Conservation (phyloP, 2,888 invertebrate species). For the Salticus scenicus region DNA sequence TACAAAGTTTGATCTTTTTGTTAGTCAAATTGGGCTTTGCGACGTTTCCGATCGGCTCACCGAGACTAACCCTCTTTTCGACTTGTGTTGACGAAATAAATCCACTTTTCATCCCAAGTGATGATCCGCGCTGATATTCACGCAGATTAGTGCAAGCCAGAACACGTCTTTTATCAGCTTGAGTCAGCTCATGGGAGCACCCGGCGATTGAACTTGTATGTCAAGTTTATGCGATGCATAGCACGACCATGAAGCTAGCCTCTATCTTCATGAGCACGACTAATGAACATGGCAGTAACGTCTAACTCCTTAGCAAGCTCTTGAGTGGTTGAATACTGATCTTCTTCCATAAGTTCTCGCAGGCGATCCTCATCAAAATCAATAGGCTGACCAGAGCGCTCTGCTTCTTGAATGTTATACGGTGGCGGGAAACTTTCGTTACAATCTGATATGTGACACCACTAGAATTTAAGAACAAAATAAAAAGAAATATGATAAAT, state of each 20-base stretch:
- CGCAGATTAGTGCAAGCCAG: background rate
- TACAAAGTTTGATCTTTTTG: no score
- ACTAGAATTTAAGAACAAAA: no score
- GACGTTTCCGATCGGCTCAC: background rate
- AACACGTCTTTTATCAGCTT: background rate
- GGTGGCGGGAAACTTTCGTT: no score
- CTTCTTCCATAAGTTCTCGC: background rate
- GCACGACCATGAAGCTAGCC: no score
- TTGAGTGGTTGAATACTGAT: background rate
- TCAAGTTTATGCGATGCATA: no score
- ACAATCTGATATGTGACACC: no score
- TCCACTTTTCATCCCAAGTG: slow-evolving; percentile 2
- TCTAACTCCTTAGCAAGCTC: background rate
- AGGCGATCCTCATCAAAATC: background rate
- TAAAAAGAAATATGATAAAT: no score
- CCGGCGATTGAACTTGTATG: background rate
- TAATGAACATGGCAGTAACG: no score
- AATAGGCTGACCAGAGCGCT: background rate
- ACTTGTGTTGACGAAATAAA: background rate
- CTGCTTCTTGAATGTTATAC: background rate
- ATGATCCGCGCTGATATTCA: background rate
- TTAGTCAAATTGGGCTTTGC: background rate
- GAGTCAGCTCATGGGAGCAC: slow-evolving; percentile 22
- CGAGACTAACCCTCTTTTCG: background rate
- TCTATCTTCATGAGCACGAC: no score